Percentiles rank a stretch among this genome's conserved stretches.
Evolutionary conservation across 1,140 invertebrate species (phyloP).

Genomic region (Anoplophora glabripennis): DNA sequence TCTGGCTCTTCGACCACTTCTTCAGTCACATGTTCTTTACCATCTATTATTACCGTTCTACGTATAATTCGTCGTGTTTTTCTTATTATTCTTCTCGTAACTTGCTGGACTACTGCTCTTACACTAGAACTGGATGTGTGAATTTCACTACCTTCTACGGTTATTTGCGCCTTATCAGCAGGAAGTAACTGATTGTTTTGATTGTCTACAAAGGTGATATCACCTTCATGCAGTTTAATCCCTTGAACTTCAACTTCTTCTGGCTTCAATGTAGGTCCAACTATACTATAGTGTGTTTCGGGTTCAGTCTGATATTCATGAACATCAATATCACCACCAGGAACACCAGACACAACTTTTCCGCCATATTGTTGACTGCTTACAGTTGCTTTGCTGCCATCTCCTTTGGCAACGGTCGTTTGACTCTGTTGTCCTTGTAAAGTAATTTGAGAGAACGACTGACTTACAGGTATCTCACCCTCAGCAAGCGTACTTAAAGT

Average conservation of each 20-base stretch:
- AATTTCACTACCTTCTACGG: constrained; percentile 46
- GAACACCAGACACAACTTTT: constrained; percentile 58
- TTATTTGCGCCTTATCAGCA: constrained; percentile 23
- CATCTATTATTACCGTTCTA: constrained; percentile 73
- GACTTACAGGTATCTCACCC: constrained; percentile 52
- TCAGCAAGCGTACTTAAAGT: constrained; percentile 42
- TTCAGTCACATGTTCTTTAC: constrained; percentile 77
- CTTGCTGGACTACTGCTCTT: constrained; percentile 73
- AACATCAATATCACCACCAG: constrained; percentile 59
- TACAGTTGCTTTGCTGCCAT: constrained; percentile 60
- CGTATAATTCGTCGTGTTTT: constrained; percentile 72
- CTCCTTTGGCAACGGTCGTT: constrained; percentile 58
- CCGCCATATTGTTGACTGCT: constrained; percentile 62
- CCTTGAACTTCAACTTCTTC: constrained; percentile 55
- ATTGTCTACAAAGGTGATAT: constrained; percentile 45
- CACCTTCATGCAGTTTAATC: constrained; percentile 55
- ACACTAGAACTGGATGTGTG: constrained; percentile 61
- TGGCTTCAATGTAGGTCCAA: constrained; percentile 53
- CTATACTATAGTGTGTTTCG: constrained; percentile 52
- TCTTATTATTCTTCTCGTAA: constrained; percentile 70
- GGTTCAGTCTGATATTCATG: constrained; percentile 64
- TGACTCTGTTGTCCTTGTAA: constrained; percentile 63
- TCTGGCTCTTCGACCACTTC: constrained; percentile 81
- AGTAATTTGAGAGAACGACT: constrained; percentile 64
- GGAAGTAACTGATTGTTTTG: constrained; percentile 48